Evolutionary conservation across 1,140 invertebrate genomes (phyloP).

Genomic region (Euglossa dilemma): DNA sequence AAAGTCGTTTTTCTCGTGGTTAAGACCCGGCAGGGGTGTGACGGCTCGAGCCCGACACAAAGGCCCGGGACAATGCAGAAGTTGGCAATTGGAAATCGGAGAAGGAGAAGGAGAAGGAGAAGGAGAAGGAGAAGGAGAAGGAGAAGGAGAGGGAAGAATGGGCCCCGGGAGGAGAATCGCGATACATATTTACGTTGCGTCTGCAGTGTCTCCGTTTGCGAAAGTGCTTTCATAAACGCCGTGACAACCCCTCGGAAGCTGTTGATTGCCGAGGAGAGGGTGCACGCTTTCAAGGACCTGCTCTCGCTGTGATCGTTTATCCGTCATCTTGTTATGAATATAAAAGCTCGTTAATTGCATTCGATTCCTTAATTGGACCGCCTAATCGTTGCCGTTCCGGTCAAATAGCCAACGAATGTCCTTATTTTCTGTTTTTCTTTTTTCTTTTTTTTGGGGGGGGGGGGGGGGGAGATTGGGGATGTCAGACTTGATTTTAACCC

Average conservation of each 20-base stretch:
- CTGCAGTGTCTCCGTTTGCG: background rate
- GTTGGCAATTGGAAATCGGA: background rate
- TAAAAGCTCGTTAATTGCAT: conserved; percentile 24
- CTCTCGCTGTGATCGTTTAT: background rate
- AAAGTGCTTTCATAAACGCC: conserved; percentile 37
- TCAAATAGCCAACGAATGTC: background rate
- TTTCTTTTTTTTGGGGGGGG: too few relatives aligned
- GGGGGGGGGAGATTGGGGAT: too few relatives aligned
- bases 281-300: conserved; percentile 25
- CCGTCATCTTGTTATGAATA: conserved; percentile 14
- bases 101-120: background rate
- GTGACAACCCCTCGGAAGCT: conserved; percentile 26
- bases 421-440: too few relatives aligned
- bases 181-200: conserved; percentile 3
- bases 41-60: too few relatives aligned
- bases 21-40: too few relatives aligned
- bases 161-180: background rate
- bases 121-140: background rate
- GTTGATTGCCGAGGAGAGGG: background rate
- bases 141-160: background rate
- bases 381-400: background rate
- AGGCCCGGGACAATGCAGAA: background rate
- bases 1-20: background rate
- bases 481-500: too few relatives aligned
- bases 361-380: conserved; percentile 5